Evolutionary conservation across 2,797 vertebrate species (phyloP).

Genomic region (Pempheris klunzingeri): DNA sequence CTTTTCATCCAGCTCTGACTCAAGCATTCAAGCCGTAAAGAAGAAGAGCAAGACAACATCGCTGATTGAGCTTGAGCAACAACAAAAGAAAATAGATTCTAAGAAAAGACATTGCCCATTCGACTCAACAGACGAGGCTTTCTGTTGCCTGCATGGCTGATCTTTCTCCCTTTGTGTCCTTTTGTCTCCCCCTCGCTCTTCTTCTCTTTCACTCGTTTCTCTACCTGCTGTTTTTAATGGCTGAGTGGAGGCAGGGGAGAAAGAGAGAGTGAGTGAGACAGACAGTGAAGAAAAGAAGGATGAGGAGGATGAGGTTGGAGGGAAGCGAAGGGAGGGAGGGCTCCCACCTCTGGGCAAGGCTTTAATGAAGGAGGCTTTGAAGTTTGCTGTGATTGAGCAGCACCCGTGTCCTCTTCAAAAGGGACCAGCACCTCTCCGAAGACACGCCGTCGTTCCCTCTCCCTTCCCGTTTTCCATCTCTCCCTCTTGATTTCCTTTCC

Average conservation of each 20-base stretch:
- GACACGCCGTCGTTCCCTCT: slow-evolving; percentile 45
- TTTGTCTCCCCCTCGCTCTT: slow-evolving; percentile 51
- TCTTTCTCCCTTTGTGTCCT: slow-evolving; percentile 40
- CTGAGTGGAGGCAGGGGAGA: slow-evolving; percentile 45
- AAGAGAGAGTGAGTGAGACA: slow-evolving; percentile 49
- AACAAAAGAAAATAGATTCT: slow-evolving; percentile 59
- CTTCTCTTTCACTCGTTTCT: slow-evolving; percentile 46
- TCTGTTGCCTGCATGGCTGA: slow-evolving; percentile 56
- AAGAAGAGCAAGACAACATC: slow-evolving; percentile 33
- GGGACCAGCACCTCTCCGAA: slow-evolving; percentile 52
- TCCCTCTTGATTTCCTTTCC: slow-evolving; percentile 44
- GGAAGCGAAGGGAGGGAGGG: slow-evolving; percentile 27
- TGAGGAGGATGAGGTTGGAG: slow-evolving; percentile 33
- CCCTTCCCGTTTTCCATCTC: slow-evolving; percentile 23
- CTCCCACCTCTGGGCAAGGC: slow-evolving; percentile 67
- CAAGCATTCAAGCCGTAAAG: slow-evolving; percentile 27
- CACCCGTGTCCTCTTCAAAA: slow-evolving; percentile 70
- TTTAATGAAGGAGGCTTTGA: slow-evolving; percentile 82
- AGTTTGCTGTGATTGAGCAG: slow-evolving; percentile 76
- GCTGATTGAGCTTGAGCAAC: slow-evolving; percentile 52
- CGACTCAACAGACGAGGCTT: slow-evolving; percentile 39
- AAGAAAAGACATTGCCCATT: slow-evolving; percentile 52
- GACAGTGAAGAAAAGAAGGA: slow-evolving; percentile 60
- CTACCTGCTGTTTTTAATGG: slow-evolving; percentile 66
- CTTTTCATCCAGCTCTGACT: slow-evolving; percentile 59